Conservation (phyloP, 1,140 invertebrate genomes). For the Frieseomelitta varia region DNA sequence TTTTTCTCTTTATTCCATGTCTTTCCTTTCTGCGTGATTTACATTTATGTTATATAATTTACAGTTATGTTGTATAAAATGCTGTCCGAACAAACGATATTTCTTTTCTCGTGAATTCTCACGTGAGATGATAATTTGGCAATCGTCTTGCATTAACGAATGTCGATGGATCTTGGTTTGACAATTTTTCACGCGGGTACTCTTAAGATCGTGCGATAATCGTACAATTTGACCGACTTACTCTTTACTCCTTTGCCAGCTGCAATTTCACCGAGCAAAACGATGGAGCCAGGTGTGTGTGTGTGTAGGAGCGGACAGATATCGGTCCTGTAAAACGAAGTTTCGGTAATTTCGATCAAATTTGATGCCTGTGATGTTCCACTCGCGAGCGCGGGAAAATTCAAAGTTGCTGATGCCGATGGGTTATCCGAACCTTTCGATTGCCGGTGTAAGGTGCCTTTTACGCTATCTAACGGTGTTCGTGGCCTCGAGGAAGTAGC, state of each 20-base stretch:
- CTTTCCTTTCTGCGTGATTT: neutral
- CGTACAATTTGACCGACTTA: neutral
- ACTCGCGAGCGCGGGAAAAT: conserved; percentile 57
- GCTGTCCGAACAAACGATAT: neutral
- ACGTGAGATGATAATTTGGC: neutral
- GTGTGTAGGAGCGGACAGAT: neutral
- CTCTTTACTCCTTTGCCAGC: neutral
- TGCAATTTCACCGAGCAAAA: neutral
- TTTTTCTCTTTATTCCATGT: neutral
- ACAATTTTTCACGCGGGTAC: neutral
- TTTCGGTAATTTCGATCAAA: conserved; percentile 60
- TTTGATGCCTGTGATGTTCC: conserved; percentile 34
- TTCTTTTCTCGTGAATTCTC: neutral
- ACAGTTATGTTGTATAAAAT: neutral
- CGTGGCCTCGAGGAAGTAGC: conserved; percentile 65
- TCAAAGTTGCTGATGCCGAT: conserved; percentile 66
- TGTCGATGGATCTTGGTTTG: too few relatives aligned
- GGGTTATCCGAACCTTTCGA: conserved; percentile 62
- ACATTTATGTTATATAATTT: neutral
- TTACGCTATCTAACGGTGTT: conserved; percentile 77
- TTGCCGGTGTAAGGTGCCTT: conserved; percentile 72
- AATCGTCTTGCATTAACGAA: too few relatives aligned
- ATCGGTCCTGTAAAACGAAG: conserved; percentile 25
- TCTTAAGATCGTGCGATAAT: neutral
- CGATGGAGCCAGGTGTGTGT: neutral